These are phyloP conservation scores for Amblyteles armatorius DNA, from an alignment of 2,888 invertebrate genomes.

Conservation along the genomic window DNA sequence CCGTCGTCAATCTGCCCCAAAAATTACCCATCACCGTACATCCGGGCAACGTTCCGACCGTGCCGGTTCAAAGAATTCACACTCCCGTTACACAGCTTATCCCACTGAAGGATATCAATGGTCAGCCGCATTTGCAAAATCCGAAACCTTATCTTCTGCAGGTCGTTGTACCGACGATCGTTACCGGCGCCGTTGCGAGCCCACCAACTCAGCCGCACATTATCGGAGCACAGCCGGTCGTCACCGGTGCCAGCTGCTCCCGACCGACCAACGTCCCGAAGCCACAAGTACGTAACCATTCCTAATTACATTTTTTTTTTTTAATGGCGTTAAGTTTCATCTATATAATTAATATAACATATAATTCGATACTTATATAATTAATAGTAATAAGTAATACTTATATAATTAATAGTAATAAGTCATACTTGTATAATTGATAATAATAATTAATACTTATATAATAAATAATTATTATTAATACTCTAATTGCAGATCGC, in stretches of 20 bases:
- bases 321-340: conserved; percentile 5
- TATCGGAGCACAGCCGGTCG: conserved; percentile 84
- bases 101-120: conserved; percentile 79
- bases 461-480: background rate
- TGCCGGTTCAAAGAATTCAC: conserved; percentile 76
- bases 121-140: conserved; percentile 82
- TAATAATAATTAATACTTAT: no score
- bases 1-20: conserved; percentile 80
- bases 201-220: conserved; percentile 86
- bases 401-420: no score
- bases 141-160: conserved; percentile 84
- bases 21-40: conserved; percentile 80
- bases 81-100: conserved; percentile 78
- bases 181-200: conserved; percentile 86
- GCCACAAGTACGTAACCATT: conserved; percentile 54
- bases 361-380: no score
- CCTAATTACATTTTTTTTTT: background rate
- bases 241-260: conserved; percentile 83
- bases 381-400: no score
- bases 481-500: conserved; percentile 73
- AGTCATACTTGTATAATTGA: no score
- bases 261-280: conserved; percentile 62
- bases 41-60: conserved; percentile 73
- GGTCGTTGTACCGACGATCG: conserved; percentile 85
- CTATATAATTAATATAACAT: background rate